phyloP scores from a whole-genome alignment of 1,140 invertebrate genomes.

The Colletes gigas region DNA sequence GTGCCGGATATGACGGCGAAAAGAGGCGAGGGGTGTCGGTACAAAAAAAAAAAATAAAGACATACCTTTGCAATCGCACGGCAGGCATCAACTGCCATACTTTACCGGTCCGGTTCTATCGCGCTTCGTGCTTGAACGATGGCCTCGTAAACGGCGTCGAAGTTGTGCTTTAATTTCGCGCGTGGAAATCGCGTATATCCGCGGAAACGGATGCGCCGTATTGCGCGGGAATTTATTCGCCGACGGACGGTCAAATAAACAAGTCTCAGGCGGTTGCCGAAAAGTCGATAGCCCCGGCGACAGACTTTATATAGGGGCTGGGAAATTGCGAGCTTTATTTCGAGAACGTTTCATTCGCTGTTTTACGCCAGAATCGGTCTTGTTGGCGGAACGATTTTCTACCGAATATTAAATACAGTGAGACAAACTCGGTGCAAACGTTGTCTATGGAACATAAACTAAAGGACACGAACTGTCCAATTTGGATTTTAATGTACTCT shows the following conservation, averaged over 20 bases:
- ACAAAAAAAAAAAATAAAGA: constrained; percentile 12
- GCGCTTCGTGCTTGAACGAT: constrained; percentile 32
- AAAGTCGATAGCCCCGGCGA: constrained; percentile 31
- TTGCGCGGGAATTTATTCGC: constrained; percentile 19
- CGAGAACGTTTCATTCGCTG: neutral
- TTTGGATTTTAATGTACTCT: too few species aligned
- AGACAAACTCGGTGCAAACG: too few species aligned
- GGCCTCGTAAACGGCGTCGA: constrained; percentile 52
- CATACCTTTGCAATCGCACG: neutral
- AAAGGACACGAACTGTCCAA: too few species aligned
- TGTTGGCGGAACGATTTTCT: neutral
- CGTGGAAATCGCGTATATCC: constrained; percentile 22
- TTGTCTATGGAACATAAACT: too few species aligned
- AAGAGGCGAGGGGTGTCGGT: neutral
- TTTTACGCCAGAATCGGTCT: neutral
- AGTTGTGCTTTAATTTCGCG: constrained; percentile 38
- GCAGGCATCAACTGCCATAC: constrained; percentile 1
- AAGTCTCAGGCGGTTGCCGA: constrained; percentile 28
- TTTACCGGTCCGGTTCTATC: constrained; percentile 14
- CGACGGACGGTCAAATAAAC: constrained; percentile 10
- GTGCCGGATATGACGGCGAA: constrained; percentile 15
- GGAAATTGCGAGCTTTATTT: constrained; percentile 23
- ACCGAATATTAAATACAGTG: too few species aligned
- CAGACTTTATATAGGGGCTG: constrained; percentile 7
- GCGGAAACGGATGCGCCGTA: constrained; percentile 29